Evolutionary conservation across 2,113 vertebrate genomes (phyloP).

Genomic region (Spea multiplicata): DNA sequence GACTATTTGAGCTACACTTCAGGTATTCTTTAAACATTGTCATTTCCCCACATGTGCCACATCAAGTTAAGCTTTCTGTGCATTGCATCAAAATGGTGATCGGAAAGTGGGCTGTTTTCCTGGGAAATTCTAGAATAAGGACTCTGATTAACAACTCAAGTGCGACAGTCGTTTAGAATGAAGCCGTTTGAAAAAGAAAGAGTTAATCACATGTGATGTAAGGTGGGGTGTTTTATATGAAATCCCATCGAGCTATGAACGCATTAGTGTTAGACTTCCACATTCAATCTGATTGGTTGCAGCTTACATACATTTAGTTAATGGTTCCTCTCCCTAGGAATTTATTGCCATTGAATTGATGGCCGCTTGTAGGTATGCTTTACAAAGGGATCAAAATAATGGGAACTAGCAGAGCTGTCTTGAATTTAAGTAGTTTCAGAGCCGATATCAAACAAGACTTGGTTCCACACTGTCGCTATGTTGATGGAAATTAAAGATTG

Average conservation of each 20-base stretch:
- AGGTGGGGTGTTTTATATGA: neutral
- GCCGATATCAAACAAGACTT: no score
- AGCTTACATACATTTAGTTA: neutral
- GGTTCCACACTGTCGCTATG: no score
- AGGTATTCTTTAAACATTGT: conserved; percentile 71
- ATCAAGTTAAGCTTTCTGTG: conserved; percentile 70
- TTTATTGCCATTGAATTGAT: neutral
- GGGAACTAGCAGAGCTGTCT: no score
- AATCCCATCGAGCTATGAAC: neutral
- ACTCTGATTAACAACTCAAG: no score
- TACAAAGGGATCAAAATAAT: no score
- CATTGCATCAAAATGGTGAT: conserved; percentile 65
- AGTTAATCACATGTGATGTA: no score
- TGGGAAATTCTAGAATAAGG: no score
- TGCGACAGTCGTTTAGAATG: no score
- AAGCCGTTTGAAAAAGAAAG: no score
- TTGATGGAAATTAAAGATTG: no score
- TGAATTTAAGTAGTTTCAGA: no score
- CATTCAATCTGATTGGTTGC: conserved; percentile 20
- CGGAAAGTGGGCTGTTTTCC: conserved; percentile 47
- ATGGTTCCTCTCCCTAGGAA: neutral
- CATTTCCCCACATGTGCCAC: conserved; percentile 73
- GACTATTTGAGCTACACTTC: conserved; percentile 65
- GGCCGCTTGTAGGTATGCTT: no score
- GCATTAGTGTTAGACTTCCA: neutral